These are phyloP conservation scores for Ceyx margarethae DNA, from an alignment of 2,113 vertebrate species.

Conservation along the genomic window DNA sequence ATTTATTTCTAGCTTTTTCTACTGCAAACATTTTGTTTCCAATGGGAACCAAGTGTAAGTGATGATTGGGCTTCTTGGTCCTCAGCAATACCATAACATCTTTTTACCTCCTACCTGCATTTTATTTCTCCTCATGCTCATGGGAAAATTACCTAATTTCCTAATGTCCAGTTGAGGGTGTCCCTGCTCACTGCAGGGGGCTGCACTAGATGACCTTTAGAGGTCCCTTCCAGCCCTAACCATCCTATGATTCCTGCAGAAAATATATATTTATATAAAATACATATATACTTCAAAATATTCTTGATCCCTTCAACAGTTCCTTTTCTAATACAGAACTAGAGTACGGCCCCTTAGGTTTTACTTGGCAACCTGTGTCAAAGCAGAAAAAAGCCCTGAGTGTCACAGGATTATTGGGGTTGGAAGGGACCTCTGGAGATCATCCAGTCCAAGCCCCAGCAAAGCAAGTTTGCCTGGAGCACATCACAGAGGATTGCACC, in stretches of 20 bases:
- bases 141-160: too few species aligned
- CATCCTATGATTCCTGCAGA: too few species aligned
- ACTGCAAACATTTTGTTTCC: neutral
- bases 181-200: too few species aligned
- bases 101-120: neutral
- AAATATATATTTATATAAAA: neutral
- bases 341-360: neutral
- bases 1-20: neutral
- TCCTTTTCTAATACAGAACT: neutral
- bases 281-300: neutral
- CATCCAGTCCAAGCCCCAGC: too few species aligned
- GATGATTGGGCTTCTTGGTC: neutral
- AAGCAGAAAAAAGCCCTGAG: neutral
- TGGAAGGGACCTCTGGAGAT: too few species aligned
- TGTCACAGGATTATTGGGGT: neutral
- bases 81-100: neutral
- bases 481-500: too few species aligned
- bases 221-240: too few species aligned
- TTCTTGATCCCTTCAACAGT: slow-evolving; percentile 2
- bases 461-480: too few species aligned
- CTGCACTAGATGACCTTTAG: too few species aligned
- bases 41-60: neutral
- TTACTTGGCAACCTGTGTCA: neutral
- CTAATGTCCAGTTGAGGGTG: too few species aligned
- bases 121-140: neutral